A percentile compares a stretch with the other conserved stretches of the same genome.
These are phyloP conservation scores for Hiodon tergisus DNA, from an alignment of 2,113 vertebrate species.

Conservation along the genomic window DNA sequence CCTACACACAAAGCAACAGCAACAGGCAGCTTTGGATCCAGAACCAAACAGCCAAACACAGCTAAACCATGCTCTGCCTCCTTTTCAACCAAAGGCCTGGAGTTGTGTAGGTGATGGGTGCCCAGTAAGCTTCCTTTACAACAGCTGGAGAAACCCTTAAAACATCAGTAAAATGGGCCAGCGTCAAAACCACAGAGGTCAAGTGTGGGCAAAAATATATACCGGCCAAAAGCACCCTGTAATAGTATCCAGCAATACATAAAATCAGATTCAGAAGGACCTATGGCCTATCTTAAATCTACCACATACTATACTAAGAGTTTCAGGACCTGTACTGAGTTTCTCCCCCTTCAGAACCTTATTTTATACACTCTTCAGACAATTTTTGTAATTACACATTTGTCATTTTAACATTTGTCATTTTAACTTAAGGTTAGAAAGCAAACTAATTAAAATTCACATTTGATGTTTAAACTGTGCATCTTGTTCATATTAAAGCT, in stretches of 20 bases:
- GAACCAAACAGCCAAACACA: slow-evolving; percentile 1
- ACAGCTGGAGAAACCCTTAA: slow-evolving; percentile 12
- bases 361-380: not conserved
- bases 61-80: not conserved
- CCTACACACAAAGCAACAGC: not conserved
- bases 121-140: slow-evolving; percentile 13
- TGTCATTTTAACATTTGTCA: not conserved
- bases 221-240: slow-evolving; percentile 16
- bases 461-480: too few relatives aligned
- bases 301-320: not conserved
- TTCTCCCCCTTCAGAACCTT: not conserved
- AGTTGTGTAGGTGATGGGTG: slow-evolving; percentile 10
- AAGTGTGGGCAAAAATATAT: slow-evolving; percentile 16
- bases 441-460: too few relatives aligned
- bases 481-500: too few relatives aligned
- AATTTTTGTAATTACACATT: not conserved
- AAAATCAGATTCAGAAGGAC: slow-evolving; percentile 1
- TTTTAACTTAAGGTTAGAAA: not conserved
- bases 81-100: slow-evolving; percentile 3
- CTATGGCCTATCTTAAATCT: not conserved
- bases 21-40: not conserved
- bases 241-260: not conserved
- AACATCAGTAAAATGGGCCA: slow-evolving; percentile 12
- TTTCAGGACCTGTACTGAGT: not conserved
- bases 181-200: slow-evolving; percentile 24